These are phyloP conservation scores for Drosophila austrosaltans DNA, from an alignment of 2,888 invertebrate genomes.

Conservation along the genomic window DNA sequence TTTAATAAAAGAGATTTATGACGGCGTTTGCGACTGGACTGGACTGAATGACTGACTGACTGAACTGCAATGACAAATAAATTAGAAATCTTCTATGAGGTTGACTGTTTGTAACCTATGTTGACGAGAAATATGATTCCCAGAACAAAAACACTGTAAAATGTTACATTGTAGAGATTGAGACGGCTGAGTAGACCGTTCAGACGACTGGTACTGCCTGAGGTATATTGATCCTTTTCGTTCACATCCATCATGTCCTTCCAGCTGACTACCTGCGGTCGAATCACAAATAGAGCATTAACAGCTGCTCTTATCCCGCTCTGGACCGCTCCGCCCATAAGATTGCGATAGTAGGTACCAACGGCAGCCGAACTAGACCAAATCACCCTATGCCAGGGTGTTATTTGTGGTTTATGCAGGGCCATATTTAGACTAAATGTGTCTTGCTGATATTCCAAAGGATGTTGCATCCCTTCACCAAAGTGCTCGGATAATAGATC, in stretches of 20 bases:
- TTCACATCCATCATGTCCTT: slow-evolving; percentile 77
- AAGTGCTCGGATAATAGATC: slow-evolving; percentile 65
- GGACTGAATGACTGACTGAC: background rate
- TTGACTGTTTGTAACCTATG: slow-evolving; percentile 38
- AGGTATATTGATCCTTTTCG: slow-evolving; percentile 46
- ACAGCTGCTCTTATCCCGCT: slow-evolving; percentile 82
- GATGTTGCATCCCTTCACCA: slow-evolving; percentile 76
- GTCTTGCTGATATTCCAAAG: slow-evolving; percentile 58
- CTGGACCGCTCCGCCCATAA: slow-evolving; percentile 82
- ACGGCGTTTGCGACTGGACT: slow-evolving; percentile 6
- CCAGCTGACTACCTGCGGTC: slow-evolving; percentile 81
- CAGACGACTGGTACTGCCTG: slow-evolving; percentile 33
- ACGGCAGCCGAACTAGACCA: slow-evolving; percentile 80
- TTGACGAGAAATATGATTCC: slow-evolving; percentile 65
- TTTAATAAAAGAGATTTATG: slow-evolving; percentile 36
- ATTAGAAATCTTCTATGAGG: slow-evolving; percentile 28
- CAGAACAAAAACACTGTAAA: slow-evolving; percentile 68
- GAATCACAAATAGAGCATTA: slow-evolving; percentile 73
- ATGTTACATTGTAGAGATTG: slow-evolving; percentile 81
- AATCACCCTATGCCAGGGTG: slow-evolving; percentile 80
- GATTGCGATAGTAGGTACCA: slow-evolving; percentile 79
- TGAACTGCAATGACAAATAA: slow-evolving; percentile 29
- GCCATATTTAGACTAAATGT: slow-evolving; percentile 65
- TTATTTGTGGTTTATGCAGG: slow-evolving; percentile 64
- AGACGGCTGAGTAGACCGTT: slow-evolving; percentile 66